Base-by-base conservation (phyloP, 2,113 vertebrate species). In the Myxocyprinus asiaticus region DNA sequence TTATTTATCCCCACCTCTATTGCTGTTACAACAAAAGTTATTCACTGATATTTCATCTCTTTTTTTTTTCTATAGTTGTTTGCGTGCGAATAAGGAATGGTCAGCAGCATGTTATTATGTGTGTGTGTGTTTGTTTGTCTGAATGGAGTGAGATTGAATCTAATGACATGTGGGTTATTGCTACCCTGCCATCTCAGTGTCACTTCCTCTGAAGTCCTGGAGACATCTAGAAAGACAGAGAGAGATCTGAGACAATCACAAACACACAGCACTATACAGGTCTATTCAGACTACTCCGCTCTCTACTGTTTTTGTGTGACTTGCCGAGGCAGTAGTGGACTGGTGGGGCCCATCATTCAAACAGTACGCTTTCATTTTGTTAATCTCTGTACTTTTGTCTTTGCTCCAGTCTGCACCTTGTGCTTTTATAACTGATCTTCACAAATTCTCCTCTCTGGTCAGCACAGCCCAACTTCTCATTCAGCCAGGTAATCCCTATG, bases 191-290 rank as follows among this genome's bases (percentile, higher is more conserved):
- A 86, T 89, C 84, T 83, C 6, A 7, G 63, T 33, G 55, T 70
- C 17, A 86, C 78, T 81, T 81, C 79, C 81, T 82, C 75, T 85
- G 72, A 83, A 77, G 85, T 85, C 78, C 53, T 56, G 62, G 14
- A 64, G 66, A 62, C 85, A 80, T 81, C 5, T 86, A 88, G 89
- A 86, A 81, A 67, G 86, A 85, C 83, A 85, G 90, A 91, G 91
- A 88, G 82, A 81, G 81, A 91, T 92, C 89, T 51, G 76, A 89
- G 22, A 74, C 78, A 64, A 17, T 66, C 45, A 47, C 43, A 64
- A 67, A 17, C 73, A 55, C 79, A 65, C 50, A 12, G 9, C 9
- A 15, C 66, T 78, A 67, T 72, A 77, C 72, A 80, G 62, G 33
- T 69, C 33, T 78, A 47, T 73, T 15, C 74, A 70, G 68, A 50